Conservation (phyloP, 2,888 invertebrate species). For the Rhagonycha fulva region DNA sequence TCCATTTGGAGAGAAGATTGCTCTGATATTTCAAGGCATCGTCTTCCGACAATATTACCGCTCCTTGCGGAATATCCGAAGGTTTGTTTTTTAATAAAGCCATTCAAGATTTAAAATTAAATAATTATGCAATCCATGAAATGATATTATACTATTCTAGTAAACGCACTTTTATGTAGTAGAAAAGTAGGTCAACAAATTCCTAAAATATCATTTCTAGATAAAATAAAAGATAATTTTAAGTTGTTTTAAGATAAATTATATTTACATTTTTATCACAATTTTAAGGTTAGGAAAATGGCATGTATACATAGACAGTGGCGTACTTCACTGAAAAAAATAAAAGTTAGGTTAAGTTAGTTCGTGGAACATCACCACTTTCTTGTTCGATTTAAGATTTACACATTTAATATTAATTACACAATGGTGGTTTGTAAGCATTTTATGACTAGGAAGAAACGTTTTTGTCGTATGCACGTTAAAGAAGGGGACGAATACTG, state of each 20-base stretch:
- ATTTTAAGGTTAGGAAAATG: not conserved
- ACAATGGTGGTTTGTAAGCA: conserved; percentile 59
- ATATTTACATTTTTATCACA: not conserved
- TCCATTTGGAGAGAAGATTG: conserved; percentile 65
- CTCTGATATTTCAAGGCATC: conserved; percentile 66
- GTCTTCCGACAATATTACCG: conserved; percentile 59
- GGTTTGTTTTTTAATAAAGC: conserved; percentile 58
- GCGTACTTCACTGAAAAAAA: not conserved
- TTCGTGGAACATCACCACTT: not conserved
- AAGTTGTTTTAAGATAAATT: not conserved
- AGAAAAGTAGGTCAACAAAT: too few relatives aligned
- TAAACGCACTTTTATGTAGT: too few relatives aligned
- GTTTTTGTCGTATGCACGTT: conserved; percentile 77
- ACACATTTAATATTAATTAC: not conserved
- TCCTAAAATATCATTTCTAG: too few relatives aligned
- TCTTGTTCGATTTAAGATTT: not conserved
- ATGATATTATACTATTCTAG: not conserved
- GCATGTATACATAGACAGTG: not conserved
- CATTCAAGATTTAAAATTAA: conserved; percentile 53
- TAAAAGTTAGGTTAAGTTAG: not conserved
- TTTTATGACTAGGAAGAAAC: conserved; percentile 72
- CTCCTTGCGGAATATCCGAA: conserved; percentile 63
- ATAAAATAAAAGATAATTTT: too few relatives aligned
- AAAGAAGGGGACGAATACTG: conserved; percentile 71
- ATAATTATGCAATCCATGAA: not conserved